Evolutionary conservation across 2,797 vertebrate genomes (phyloP), one percentile per base, ranked within the genome.

Genomic region (Gobio occitaniae): DNA sequence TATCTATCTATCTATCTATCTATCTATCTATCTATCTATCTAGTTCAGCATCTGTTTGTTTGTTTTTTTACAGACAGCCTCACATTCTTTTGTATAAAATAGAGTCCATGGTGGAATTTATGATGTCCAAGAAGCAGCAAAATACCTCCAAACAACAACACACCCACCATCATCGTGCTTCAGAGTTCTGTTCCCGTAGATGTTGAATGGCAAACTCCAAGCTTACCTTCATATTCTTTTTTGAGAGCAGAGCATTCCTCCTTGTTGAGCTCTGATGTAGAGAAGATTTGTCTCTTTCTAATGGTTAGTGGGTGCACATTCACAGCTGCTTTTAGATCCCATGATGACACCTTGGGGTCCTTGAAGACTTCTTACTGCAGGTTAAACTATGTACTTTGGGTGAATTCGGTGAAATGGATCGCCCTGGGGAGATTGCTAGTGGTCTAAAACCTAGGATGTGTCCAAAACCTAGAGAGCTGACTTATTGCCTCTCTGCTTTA

Each of bases 81-180:
- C 38, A 25, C 1, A 71, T 47, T 75, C 48, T 74, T 56, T 38
- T 11, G 29, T 38, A 76, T 56, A 56, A 38, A 3, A 29, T 13
- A 7, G 10, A 21, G 11, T 21, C 11, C 10, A 21, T 36, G 50
- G 15, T 52, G 19, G 48, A 52, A 25, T 77, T 59, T 56, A 38
- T 21, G 13, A 77, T n/a, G 52, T 41, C 52, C 74, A 54, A n/a
- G 52, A 77, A 77, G 52, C 36, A 15, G 19, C 50, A 59, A 76
- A 59, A 77, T 21, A 47, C 41, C 69, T 48, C 69, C 41, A 47
- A 50, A 74, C 70, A 3, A 72, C 47, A 72, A 50, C 52, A 41
- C 74, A 21, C 54, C 32, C 74, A 59, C 52, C 11, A 59, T 41
- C 12, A 41, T 36, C 9, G 1, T 48, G 69, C 41, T 41, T 15